These are phyloP conservation scores for Micromussa lordhowensis DNA, from an alignment of 92 coral and sea anemone genomes.

Conservation along the genomic window DNA sequence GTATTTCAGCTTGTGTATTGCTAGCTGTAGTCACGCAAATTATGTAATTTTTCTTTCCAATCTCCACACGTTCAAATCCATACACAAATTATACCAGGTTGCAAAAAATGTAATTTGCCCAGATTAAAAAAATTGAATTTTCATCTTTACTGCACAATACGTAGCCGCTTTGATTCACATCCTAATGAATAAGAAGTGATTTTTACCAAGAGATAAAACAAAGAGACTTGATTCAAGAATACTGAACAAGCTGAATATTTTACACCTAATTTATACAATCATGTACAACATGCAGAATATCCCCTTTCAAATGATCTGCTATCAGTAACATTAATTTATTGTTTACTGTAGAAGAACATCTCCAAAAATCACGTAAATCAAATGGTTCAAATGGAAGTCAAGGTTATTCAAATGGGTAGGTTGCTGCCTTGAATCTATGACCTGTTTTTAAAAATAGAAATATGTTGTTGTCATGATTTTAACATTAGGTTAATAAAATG, in stretches of 20 bases:
- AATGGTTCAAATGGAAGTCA: slow-evolving; percentile 66
- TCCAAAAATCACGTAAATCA: slow-evolving; percentile 69
- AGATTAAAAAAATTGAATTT: too few relatives aligned
- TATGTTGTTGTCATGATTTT: background rate
- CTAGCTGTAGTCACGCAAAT: background rate
- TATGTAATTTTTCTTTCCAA: too few relatives aligned
- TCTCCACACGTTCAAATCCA: too few relatives aligned
- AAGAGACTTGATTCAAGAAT: background rate
- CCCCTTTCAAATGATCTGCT: background rate
- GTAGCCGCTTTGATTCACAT: background rate
- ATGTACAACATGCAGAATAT: too few relatives aligned
- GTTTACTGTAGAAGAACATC: slow-evolving; percentile 62
- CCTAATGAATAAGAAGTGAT: background rate
- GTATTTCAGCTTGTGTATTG: background rate
- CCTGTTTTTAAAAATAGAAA: background rate
- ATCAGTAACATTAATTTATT: background rate
- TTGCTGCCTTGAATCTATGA: background rate
- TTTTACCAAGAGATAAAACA: background rate
- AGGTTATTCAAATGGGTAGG: slow-evolving; percentile 78
- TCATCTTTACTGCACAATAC: too few relatives aligned
- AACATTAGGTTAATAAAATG: background rate
- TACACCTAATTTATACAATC: too few relatives aligned
- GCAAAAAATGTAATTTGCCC: too few relatives aligned
- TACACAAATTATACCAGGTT: too few relatives aligned
- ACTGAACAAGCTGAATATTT: too few relatives aligned